These are phyloP conservation scores for Chloebia gouldiae DNA, from an alignment of 2,113 vertebrate species.

Conservation along the genomic window DNA sequence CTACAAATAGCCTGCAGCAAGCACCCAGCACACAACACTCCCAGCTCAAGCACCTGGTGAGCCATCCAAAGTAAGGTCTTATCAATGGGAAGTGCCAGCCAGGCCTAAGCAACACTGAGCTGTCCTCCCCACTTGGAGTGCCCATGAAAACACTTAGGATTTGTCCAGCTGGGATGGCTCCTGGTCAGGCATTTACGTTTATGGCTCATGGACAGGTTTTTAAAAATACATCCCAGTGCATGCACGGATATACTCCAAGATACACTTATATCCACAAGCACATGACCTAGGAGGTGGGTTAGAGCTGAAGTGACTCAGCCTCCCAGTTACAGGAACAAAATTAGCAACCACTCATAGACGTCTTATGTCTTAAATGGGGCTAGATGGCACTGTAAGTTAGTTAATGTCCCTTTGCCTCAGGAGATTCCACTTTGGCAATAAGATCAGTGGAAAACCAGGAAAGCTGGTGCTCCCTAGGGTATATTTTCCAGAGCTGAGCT, in stretches of 20 bases:
- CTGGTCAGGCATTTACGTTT: neutral
- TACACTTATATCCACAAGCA: conserved; percentile 21
- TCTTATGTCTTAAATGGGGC: conserved; percentile 39
- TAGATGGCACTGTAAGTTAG: conserved; percentile 69
- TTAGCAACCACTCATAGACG: conserved; percentile 37
- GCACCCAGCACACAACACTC: neutral
- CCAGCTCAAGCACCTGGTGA: neutral
- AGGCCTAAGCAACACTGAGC: neutral
- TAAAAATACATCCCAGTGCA: conserved; percentile 31
- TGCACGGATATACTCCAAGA: neutral
- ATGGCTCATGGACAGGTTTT: neutral
- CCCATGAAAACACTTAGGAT: neutral
- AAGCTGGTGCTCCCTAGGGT: conserved; percentile 31
- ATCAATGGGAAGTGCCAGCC: neutral
- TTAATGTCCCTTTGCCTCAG: conserved; percentile 33
- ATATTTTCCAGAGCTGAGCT: neutral
- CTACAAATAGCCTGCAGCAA: neutral
- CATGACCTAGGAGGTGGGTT: conserved; percentile 45
- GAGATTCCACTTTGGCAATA: neutral
- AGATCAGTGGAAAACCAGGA: conserved; percentile 8
- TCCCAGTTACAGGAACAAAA: conserved; percentile 44
- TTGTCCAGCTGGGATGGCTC: conserved; percentile 15
- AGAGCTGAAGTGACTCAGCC: conserved; percentile 51
- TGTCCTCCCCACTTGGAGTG: neutral
- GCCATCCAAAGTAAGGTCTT: neutral